Conservation (phyloP, 2,888 invertebrate species). For the Orthosia incerta region DNA sequence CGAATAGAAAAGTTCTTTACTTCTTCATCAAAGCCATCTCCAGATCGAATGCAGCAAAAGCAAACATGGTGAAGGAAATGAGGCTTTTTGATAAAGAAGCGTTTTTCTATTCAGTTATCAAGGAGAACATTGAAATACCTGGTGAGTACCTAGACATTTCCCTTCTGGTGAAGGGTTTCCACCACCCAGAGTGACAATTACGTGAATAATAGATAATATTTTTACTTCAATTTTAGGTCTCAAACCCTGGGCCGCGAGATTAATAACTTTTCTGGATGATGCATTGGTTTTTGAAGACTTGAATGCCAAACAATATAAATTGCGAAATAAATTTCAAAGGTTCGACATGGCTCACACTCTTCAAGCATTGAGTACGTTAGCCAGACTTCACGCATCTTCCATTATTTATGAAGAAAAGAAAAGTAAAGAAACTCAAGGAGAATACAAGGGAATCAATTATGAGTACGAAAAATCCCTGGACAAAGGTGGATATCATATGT, state of each 20-base stretch:
- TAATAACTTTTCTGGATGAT: constrained; percentile 76
- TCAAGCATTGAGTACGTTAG: constrained; percentile 85
- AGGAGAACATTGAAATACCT: constrained; percentile 73
- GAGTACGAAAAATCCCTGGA: constrained; percentile 74
- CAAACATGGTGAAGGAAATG: constrained; percentile 81
- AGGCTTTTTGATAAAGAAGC: constrained; percentile 82
- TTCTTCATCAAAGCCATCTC: constrained; percentile 85
- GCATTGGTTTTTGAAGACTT: constrained; percentile 87
- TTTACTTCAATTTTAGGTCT: constrained; percentile 72
- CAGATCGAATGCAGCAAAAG: constrained; percentile 81
- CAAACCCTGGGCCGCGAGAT: constrained; percentile 81
- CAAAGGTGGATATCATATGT: constrained; percentile 76
- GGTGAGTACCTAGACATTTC: constrained; percentile 71
- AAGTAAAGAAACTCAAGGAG: constrained; percentile 72
- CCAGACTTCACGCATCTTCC: constrained; percentile 89
- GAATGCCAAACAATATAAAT: constrained; percentile 76
- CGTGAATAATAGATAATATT: neutral
- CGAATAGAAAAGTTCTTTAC: constrained; percentile 66
- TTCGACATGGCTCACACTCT: constrained; percentile 87
- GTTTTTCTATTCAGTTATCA: constrained; percentile 80
- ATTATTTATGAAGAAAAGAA: constrained; percentile 88
- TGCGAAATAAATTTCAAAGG: constrained; percentile 79
- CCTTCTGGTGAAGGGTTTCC: neutral
- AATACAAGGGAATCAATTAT: constrained; percentile 76
- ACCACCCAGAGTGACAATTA: neutral